Evolutionary conservation across 1,140 invertebrate species (phyloP), one percentile per base, ranked within the genome.

Genomic region (Danaus plexippus): DNA sequence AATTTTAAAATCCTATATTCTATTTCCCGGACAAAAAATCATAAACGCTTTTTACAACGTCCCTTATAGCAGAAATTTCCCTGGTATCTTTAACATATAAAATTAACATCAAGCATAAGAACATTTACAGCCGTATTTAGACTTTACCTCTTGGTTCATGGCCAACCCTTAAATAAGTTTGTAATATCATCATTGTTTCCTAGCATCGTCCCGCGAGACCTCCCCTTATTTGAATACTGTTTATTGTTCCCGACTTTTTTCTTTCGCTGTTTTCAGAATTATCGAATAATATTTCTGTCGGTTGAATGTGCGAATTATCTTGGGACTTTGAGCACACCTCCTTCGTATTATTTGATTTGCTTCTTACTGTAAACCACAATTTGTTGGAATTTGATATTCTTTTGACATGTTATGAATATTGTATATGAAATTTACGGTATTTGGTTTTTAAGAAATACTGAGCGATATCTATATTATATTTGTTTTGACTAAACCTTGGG

Each of bases 161-260:
- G 73, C 69, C 71, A 42, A n/a, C 49, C 51, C 64, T 63, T 80
- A 82, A 82, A 82, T 80, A 82, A 78, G 69, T 80, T 82, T 78
- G 77, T 80, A 80, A 82, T 80, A 82, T 82, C 75, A 80, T 82
- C 77, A 82, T 79, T 82, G 79, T 82, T 82, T 79, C 73, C 69
- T 50, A 67, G 66, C 73, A 63, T 50, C 62, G 50, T 63, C 65
- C 67, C 68, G 52, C 47, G 65, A 55, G 69, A 69, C 47, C 59
- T n/a, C 49, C 62, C 66, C 65, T 80, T 75, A 82, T 82, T 82
- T 82, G 77, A 82, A 82, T 82, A 82, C 73, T 78, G 77, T 82
- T 78, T 82, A 78, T 80, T 82, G 76, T 73, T 62, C 65, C 64
- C 55, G 57, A 73, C 64, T 75, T 75, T 77, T 76, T 75, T 58